Base-by-base conservation (phyloP, 2,113 vertebrate species). In the Meriones unguiculatus region DNA sequence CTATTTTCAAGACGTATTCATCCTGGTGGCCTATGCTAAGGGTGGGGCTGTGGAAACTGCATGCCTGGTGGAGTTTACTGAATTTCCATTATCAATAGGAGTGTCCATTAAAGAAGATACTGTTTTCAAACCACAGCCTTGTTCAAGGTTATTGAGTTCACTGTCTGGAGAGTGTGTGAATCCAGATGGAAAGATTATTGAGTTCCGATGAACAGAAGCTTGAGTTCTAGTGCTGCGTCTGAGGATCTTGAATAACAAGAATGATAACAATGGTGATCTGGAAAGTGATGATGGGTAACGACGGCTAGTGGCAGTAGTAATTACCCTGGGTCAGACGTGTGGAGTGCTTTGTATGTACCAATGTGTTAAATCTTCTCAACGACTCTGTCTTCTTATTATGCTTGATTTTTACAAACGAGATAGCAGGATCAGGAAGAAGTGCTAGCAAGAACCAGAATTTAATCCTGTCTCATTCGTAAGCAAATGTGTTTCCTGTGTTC, bases 301-400 rank as follows among this genome's bases (percentile, higher is more conserved):
- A 41, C 22, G 22, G 25, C 3, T 0, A 18, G 18, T 69, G 50
- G 2, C 28, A 17, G 32, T 35, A 87, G 52, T 1, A 75, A 57
- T 81, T 52, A 41, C 14, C 35, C 30, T 94, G 28, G n/a, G 6
- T 52, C 11, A 94, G 80, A 46, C 2, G 18, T 69, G 38, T 6
- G 28, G 41, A 88, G 28, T 28, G 18, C 20, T 54, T 95, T 70
- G 81, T 4, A 32, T 38, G 65, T 5, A 41, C 69, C 77, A 62
- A 41, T 38, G 86, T 70, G 82, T 82, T 52, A 73, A 93, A 90
- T 93, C 28, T 69, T 90, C 32, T 87, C 25, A 89, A 46, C 8
- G 76, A 38, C 32, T 88, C 1, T 69, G 10, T 70, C 17, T 41
- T 78, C 32, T n/a, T 64, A 62, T 67, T 87, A 88, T 57, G 22